Base-by-base conservation (phyloP, 2,888 invertebrate species). In the Cetonia aurata region DNA sequence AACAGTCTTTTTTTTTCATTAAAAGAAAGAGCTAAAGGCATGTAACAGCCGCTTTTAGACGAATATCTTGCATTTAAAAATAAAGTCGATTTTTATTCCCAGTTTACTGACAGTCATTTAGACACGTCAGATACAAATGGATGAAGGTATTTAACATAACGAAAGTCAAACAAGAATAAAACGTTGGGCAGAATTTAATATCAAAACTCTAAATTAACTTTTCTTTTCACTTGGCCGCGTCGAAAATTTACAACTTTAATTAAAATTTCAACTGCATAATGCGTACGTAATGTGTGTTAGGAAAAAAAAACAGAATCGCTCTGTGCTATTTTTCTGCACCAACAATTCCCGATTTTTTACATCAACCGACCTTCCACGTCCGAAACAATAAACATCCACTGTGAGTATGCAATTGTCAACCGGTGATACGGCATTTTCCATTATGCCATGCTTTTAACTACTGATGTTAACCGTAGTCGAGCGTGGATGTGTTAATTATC, bases 221-320 rank as follows among this genome's bases (percentile, higher is more conserved):
- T 56, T 6, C 37, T 37, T 37, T 33, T 15, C 55, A 56, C n/a
- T 41, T 13, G n/a, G 55, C 15, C 10, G n/a, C 60, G 42, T 6
- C 3, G 17, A 12, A 17, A 42, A 41, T 17, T 59, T 59, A 9
- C 13, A 12, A 31, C 46, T 60, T 46, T 48, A 60, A 60, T 60
- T 60, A 60, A 60, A 60, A 25, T 60, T 60, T 60, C 46, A 60
- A 60, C 46, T 60, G 19, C 57, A 42, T 15, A 48, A 31, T 42
- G 42, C 9, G 13, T 46, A 37, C 15, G 33, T 60, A 46, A 60
- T 46, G 31, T 60, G 31, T 60, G n/a, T 56, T 33, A 37, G 15
- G 37, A 37, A 3, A 37, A 56, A 37, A 33, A 56, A 12, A 19
- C 15, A 33, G 33, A 13, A 33, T 13, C 13, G 33, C 37, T 15